Evolutionary conservation across 2,888 invertebrate species (phyloP), one percentile per base, ranked within the genome.

Genomic region (Parapristionchus giblindavisi): DNA sequence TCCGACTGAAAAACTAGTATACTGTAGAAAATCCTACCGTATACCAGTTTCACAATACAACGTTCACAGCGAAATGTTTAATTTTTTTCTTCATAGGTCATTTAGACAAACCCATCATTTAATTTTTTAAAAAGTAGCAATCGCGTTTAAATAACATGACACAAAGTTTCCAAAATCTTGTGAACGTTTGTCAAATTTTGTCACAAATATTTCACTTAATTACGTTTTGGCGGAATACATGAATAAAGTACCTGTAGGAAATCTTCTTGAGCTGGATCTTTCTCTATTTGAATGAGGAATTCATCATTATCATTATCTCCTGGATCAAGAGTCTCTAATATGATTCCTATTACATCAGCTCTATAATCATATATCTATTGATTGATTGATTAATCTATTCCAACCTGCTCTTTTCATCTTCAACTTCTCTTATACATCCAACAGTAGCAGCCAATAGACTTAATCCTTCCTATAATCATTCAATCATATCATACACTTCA

Each of bases 211-310:
- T n/a, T n/a, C n/a, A n/a, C n/a, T n/a, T n/a, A n/a, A n/a, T n/a
- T n/a, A n/a, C n/a, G n/a, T n/a, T 17, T 14, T 17, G 51, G 21
- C 17, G 24, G 36, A 8, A 14, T 61, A 5, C 14, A 61, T n/a
- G 61, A 61, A 8, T 61, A 6, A 27, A 2, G 27, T 40, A 48
- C 79, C 60, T 95, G 95, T 83, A 99, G 91, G 90, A 97, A 99
- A 90, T 99, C 98, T 89, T 99, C 99, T 87, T 99, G 98, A 85
- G 97, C 97, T 0, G 96, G 94, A 90, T 99, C 99, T 88, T 99
- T 99, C 88, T 98, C 98, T 5, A 99, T 91, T 0, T 94, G 94
- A 77, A 99, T 91, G 91, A 94, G 94, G 90, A 98, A 98, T 89
- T 98, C 97, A 0, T 95, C 95, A n/a, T 36, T 51, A 3, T 95